Base-by-base conservation (phyloP, 2,888 invertebrate genomes). In the Antheraea assamensis region DNA sequence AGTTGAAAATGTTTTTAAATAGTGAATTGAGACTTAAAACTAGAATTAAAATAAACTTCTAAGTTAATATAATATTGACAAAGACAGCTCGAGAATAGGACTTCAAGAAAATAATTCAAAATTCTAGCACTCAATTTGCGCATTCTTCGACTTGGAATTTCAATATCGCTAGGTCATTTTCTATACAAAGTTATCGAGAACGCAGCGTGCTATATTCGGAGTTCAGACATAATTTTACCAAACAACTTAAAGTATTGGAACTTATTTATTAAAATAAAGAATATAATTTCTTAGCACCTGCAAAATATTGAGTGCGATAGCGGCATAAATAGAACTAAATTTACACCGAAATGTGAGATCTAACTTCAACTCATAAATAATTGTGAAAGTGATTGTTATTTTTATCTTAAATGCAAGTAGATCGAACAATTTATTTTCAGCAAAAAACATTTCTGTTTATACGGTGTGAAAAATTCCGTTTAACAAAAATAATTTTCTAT, bases 221-320 rank as follows among this genome's bases (percentile, higher is more conserved):
- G 15, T 64, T 64, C 61, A 64, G 1, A 30, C 30, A 17, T 30
- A 15, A 64, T 64, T 68, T 68, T n/a, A 35, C 66, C 17, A 19
- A 68, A 35, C 4, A 68, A 35, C 35, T 68, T 13, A 27, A 31
- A 21, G 7, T 68, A 10, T 35, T 68, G 35, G 35, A 68, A 68
- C 5, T n/a, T 68, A 7, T 35, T 68, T 35, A 68, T 35, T 68
- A 35, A 68, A 68, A 68, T 68, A 35, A 68, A 68, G 68, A n/a
- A 68, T 35, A 68, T 68, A 68, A 31, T 31, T 68, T n/a, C 68
- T 35, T 13, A 10, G 10, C 35, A 35, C 68, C n/a, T 35, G 31
- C 2, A n/a, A 68, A 68, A 68, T 68, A 35, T 31, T 68, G 68
- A 64, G 4, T 5, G 15, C 17, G n/a, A 35, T 35, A 68, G 35